phyloP scores from a whole-genome alignment of 2,888 invertebrate genomes.

The Azorinus chamasolen region DNA sequence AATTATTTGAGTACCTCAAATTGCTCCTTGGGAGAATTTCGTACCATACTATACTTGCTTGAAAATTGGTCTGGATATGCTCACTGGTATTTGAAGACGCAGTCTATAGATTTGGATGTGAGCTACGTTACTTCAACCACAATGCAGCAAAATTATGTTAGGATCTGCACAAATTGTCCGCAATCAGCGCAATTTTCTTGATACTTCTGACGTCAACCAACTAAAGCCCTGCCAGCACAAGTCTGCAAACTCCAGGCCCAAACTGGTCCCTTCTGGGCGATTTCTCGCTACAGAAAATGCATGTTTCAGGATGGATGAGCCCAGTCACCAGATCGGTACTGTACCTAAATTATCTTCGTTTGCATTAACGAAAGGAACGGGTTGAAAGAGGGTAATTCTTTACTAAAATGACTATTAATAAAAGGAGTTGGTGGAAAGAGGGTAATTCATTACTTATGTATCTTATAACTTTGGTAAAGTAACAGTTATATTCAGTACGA shows the following conservation, averaged over 20 bases:
- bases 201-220: conserved; percentile 1
- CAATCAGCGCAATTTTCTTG: not conserved
- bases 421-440: no score
- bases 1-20: conserved; percentile 7
- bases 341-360: not conserved
- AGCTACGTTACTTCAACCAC: conserved; percentile 26
- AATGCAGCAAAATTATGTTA: conserved; percentile 11
- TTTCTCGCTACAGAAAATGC: not conserved
- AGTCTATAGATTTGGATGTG: not conserved
- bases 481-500: not conserved
- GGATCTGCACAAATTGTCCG: conserved; percentile 2
- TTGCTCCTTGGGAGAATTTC: conserved; percentile 1
- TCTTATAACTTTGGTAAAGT: not conserved
- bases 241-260: not conserved
- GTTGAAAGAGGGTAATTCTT: no score
- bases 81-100: not conserved
- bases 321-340: conserved; percentile 1
- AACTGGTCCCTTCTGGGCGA: not conserved
- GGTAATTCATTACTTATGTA: not conserved
- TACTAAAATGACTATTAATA: no score
- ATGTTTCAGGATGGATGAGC: conserved; percentile 4
- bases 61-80: not conserved
- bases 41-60: conserved; percentile 5
- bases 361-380: no score
- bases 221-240: conserved; percentile 29